Base-by-base conservation (phyloP, 2,888 invertebrate species). In the Thera britannica region DNA sequence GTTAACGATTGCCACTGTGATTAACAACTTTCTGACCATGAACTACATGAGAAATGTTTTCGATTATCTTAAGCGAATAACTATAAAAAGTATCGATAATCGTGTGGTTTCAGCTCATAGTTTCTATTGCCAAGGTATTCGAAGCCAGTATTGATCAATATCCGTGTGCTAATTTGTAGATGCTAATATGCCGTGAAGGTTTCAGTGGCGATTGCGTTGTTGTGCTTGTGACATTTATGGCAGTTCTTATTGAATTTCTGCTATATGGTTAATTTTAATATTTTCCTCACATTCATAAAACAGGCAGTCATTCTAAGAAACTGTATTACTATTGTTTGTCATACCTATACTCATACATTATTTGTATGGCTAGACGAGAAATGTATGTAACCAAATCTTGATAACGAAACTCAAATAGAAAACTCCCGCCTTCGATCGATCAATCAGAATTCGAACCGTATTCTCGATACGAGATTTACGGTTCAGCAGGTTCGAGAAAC, bases 151-250 rank as follows among this genome's bases (percentile, higher is more conserved):
- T 68, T 70, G 71, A 63, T 70, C 58, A 67, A 67, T 58, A 61
- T 62, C 61, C 67, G 65, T 65, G 69, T 72, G 71, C 73, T 73
- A 72, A 73, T 75, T 75, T 72, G 70, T 71, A 66, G 70, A 71
- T 71, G 72, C 68, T 74, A 73, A 75, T 72, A 48, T 58, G 51
- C 75, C 75, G 72, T 72, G 75, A 75, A 75, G 75, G 72, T 72
- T 75, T 75, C 71, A 69, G 71, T 62, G 51, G 52, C 56, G 54
- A 63, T 74, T 72, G 71, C 68, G 68, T 62, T 68, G 68, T 68
- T 69, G 68, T 63, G 61, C 60, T 63, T 70, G 70, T 68, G 66
- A 64, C 62, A 64, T 71, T 65, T 41, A 49, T 60, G 52, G 62
- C 36, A 55, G 34, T 36, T 60, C 38, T 49, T 52, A 9, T 34